A percentile compares a stretch with the other conserved stretches of the same genome.
Evolutionary conservation across 2,888 invertebrate species (phyloP).

Genomic region (Epinotia bilunana): DNA sequence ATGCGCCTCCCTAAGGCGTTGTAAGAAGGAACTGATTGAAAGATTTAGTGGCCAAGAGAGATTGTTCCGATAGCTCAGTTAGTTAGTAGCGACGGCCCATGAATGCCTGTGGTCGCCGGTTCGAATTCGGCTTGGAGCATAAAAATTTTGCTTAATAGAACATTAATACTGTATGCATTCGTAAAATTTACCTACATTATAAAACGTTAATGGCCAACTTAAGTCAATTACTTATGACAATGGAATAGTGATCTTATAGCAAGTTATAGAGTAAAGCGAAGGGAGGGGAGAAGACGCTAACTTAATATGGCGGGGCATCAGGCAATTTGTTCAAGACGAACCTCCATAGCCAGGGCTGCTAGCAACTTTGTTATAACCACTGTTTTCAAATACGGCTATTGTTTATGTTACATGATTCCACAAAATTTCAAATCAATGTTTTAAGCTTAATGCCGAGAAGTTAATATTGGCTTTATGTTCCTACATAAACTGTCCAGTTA

Average conservation of each 20-base stretch:
- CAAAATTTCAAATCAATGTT: slow-evolving; percentile 1
- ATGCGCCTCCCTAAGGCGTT: no score
- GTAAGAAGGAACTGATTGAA: no score
- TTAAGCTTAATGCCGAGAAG: slow-evolving; percentile 8
- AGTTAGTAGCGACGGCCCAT: no score
- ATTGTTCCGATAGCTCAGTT: no score
- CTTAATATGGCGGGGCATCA: slow-evolving; percentile 82
- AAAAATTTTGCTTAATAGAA: no score
- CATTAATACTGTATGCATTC: neutral
- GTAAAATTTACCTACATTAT: slow-evolving; percentile 44
- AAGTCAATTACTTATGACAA: slow-evolving; percentile 66
- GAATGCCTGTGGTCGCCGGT: no score
- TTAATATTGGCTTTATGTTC: slow-evolving; percentile 12
- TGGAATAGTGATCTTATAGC: slow-evolving; percentile 62
- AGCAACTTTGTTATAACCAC: slow-evolving; percentile 51
- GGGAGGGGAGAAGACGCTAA: slow-evolving; percentile 69
- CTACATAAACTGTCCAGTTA: slow-evolving; percentile 4
- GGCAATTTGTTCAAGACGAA: slow-evolving; percentile 82
- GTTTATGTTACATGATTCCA: slow-evolving; percentile 7
- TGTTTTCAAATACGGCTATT: slow-evolving; percentile 37
- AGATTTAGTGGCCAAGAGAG: no score
- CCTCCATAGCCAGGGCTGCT: slow-evolving; percentile 73
- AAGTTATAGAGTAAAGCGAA: slow-evolving; percentile 51
- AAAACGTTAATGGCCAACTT: slow-evolving; percentile 59
- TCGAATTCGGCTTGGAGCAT: no score